These are phyloP conservation scores for Artibeus lituratus DNA, from an alignment of 2,797 vertebrate species.

Conservation along the genomic window DNA sequence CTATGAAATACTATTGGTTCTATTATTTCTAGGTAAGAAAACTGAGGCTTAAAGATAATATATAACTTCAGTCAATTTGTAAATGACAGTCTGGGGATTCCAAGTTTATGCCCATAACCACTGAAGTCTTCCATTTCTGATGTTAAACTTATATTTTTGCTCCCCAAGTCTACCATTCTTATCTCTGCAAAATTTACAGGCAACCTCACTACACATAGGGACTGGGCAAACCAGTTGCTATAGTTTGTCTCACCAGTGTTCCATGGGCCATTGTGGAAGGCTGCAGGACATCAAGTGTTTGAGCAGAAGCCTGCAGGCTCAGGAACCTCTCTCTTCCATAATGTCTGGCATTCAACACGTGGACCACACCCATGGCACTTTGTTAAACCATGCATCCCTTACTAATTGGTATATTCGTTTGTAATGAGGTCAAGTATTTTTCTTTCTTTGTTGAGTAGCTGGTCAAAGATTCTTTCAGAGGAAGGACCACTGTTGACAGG, in stretches of 20 bases:
- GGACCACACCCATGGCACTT: background rate
- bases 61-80: background rate
- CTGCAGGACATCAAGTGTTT: background rate
- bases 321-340: background rate
- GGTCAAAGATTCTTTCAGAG: background rate
- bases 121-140: background rate
- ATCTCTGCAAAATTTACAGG: background rate
- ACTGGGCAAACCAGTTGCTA: background rate
- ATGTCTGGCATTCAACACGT: too few relatives aligned
- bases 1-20: background rate
- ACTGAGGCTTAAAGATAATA: background rate
- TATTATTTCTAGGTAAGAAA: background rate
- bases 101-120: background rate
- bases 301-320: background rate
- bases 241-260: background rate
- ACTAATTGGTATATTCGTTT: background rate
- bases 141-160: background rate
- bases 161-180: background rate
- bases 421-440: background rate
- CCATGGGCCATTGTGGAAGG: background rate
- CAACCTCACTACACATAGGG: background rate
- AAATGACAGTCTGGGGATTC: background rate
- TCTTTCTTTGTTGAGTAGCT: background rate
- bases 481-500: background rate
- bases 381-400: background rate